Evolutionary conservation across 2,888 invertebrate species (phyloP).

Genomic region (Melipona bicolor): DNA sequence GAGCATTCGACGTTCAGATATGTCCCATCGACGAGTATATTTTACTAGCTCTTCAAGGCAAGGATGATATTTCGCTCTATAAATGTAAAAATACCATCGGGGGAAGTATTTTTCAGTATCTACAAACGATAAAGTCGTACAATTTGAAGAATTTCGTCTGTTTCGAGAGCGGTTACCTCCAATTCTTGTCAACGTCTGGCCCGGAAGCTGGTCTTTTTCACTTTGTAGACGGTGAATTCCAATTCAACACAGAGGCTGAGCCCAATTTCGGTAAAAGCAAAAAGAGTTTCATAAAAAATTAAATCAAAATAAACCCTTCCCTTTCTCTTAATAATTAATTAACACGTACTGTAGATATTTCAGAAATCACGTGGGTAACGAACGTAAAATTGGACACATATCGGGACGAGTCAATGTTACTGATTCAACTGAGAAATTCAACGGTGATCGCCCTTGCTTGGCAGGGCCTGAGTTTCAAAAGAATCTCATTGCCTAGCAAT

Average conservation of each 20-base stretch:
- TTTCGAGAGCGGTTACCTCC: conserved; percentile 76
- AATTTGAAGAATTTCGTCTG: conserved; percentile 72
- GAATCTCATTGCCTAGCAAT: conserved; percentile 59
- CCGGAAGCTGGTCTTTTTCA: conserved; percentile 67
- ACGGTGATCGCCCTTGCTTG: conserved; percentile 72
- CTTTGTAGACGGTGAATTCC: conserved; percentile 68
- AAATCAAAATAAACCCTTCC: too few relatives aligned
- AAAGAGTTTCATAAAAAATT: background rate
- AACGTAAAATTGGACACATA: conserved; percentile 82
- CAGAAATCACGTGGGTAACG: conserved; percentile 70
- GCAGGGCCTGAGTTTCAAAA: conserved; percentile 71
- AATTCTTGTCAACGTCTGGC: conserved; percentile 75
- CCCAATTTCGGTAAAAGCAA: conserved; percentile 69
- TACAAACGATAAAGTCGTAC: conserved; percentile 65
- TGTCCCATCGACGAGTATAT: conserved; percentile 66
- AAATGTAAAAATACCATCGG: conserved; percentile 62
- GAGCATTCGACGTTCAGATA: conserved; percentile 63
- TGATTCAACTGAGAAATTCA: conserved; percentile 81
- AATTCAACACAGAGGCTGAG: conserved; percentile 65
- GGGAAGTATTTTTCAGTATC: conserved; percentile 55
- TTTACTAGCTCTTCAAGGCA: conserved; percentile 61
- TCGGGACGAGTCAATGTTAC: conserved; percentile 83
- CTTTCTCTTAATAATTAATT: background rate
- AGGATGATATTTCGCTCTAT: conserved; percentile 68
- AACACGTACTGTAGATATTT: conserved; percentile 61